These are phyloP conservation scores for Tipula vernalis DNA, from an alignment of 2,888 invertebrate genomes.

Conservation along the genomic window DNA sequence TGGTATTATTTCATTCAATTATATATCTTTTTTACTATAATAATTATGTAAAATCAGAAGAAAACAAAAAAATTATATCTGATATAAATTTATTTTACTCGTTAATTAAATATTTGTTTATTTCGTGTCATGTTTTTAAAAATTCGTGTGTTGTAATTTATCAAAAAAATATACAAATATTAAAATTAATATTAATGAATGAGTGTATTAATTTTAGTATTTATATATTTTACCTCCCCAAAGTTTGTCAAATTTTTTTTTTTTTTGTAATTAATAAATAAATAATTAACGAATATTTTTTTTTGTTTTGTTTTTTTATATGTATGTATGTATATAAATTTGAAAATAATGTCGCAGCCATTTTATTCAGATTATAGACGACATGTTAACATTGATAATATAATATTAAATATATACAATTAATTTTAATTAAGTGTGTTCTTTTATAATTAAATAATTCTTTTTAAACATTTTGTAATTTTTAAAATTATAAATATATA, in stretches of 20 bases:
- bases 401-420: not conserved
- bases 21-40: not conserved
- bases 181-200: not conserved
- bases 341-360: not conserved
- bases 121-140: not conserved
- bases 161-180: not conserved
- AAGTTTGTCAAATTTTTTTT: not conserved
- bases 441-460: not conserved
- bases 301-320: not conserved
- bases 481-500: not conserved
- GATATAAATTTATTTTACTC: not conserved
- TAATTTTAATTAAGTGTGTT: not conserved
- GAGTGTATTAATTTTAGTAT: not conserved
- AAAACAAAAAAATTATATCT: not conserved
- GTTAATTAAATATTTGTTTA: not conserved
- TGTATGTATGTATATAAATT: no score
- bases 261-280: not conserved
- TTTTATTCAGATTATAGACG: slow-evolving; percentile 4
- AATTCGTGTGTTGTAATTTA: not conserved
- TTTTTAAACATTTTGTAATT: slow-evolving; percentile 5
- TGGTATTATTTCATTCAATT: not conserved
- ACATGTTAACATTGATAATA: slow-evolving; percentile 5
- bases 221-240: not conserved
- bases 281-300: not conserved
- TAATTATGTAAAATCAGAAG: no score